Conservation (phyloP, 2,113 vertebrate species). For the Leptodactylus fuscus region DNA sequence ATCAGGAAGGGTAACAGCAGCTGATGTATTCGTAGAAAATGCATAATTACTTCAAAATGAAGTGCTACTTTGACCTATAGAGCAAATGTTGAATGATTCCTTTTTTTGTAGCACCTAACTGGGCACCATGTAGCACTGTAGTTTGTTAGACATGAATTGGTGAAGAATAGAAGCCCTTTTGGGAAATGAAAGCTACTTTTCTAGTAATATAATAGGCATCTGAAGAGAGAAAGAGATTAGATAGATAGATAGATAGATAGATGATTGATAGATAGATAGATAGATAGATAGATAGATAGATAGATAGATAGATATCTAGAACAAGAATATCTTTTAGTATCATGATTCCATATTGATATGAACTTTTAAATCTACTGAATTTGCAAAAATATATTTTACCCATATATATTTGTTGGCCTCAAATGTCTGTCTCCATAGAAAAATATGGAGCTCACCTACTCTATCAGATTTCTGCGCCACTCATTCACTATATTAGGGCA, state of each 20-base stretch:
- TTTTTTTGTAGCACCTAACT: constrained; percentile 39
- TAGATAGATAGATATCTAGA: not conserved
- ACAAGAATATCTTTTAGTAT: too few relatives aligned
- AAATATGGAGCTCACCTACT: too few relatives aligned
- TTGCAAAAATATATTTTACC: too few relatives aligned
- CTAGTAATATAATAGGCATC: not conserved
- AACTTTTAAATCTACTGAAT: too few relatives aligned
- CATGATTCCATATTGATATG: too few relatives aligned
- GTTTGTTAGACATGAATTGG: constrained; percentile 29
- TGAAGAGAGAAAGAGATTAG: too few relatives aligned
- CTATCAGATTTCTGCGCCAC: too few relatives aligned
- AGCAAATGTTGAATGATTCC: constrained; percentile 51
- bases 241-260: too few relatives aligned
- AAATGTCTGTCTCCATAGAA: too few relatives aligned
- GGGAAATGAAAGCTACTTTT: not conserved
- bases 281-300: not conserved
- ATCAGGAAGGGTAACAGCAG: constrained; percentile 59
- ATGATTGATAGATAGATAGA: not conserved
- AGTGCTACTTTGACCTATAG: constrained; percentile 50
- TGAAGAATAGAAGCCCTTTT: not conserved
- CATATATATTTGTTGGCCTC: too few relatives aligned
- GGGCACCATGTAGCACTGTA: constrained; percentile 39
- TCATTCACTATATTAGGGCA: too few relatives aligned
- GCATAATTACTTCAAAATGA: constrained; percentile 56
- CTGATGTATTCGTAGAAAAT: constrained; percentile 55